A percentile compares a stretch with the other conserved stretches of the same genome.
These are phyloP conservation scores for Andrena bucephala DNA, from an alignment of 2,888 invertebrate species.

Conservation along the genomic window DNA sequence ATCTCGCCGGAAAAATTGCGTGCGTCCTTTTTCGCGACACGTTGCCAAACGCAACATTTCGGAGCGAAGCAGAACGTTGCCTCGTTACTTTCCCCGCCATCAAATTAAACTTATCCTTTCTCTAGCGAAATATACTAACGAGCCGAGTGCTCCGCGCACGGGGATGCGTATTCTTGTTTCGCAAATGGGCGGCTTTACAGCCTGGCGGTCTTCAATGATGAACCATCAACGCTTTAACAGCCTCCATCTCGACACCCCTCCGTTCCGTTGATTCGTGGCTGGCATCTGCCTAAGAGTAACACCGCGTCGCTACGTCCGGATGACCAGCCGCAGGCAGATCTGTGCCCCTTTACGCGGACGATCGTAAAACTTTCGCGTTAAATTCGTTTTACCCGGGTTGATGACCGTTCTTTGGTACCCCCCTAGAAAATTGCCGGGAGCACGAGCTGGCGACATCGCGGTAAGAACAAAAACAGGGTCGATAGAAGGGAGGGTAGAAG, in stretches of 20 bases:
- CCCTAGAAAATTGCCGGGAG: conserved; percentile 12
- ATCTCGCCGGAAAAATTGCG: conserved; percentile 2
- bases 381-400: conserved; percentile 18
- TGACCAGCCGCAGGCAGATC: conserved; percentile 5
- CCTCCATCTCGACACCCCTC: neutral
- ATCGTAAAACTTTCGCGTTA: conserved; percentile 31
- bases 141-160: neutral
- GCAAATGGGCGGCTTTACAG: neutral
- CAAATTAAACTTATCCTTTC: neutral
- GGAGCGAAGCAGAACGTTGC: neutral
- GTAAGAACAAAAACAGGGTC: conserved; percentile 4
- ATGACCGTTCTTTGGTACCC: no score
- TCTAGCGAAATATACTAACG: neutral
- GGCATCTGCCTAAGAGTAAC: neutral
- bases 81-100: neutral
- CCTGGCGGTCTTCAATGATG: neutral
- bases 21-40: neutral
- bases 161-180: neutral
- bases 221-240: conserved; percentile 15
- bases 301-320: neutral
- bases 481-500: neutral
- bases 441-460: neutral
- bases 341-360: conserved; percentile 14
- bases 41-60: neutral
- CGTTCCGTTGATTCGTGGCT: conserved; percentile 3